Conservation (phyloP, 2,888 invertebrate genomes). For the Caenorhabditis japonica region DNA sequence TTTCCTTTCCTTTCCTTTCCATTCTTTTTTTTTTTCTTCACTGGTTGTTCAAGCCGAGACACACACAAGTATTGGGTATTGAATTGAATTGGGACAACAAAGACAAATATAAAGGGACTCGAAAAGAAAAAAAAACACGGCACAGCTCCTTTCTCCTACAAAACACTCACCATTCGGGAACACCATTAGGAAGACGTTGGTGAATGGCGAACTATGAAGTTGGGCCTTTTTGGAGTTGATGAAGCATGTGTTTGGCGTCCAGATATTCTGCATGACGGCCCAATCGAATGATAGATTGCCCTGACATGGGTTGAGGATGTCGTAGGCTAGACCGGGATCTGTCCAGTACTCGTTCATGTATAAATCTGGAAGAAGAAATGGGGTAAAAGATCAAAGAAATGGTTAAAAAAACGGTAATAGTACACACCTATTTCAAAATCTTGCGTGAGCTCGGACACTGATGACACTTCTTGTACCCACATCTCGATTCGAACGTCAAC, state of each 20-base stretch:
- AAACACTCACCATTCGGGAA: slow-evolving; percentile 74
- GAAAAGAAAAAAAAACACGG: not conserved
- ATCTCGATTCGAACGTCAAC: slow-evolving; percentile 75
- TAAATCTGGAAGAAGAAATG: slow-evolving; percentile 73
- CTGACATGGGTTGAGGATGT: slow-evolving; percentile 76
- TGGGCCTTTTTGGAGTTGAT: slow-evolving; percentile 76
- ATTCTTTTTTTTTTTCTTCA: slow-evolving; percentile 6
- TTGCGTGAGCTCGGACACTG: slow-evolving; percentile 76
- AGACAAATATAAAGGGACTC: not conserved
- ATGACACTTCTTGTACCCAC: slow-evolving; percentile 77
- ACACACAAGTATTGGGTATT: too few relatives aligned
- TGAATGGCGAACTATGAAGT: slow-evolving; percentile 76
- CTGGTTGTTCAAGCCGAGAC: too few relatives aligned
- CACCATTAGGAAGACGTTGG: slow-evolving; percentile 77
- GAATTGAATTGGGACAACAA: too few relatives aligned
- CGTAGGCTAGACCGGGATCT: slow-evolving; percentile 75
- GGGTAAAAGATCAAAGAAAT: not conserved
- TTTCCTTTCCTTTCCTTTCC: too few relatives aligned
- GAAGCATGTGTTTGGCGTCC: slow-evolving; percentile 76
- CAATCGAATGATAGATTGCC: slow-evolving; percentile 76
- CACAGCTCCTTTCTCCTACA: too few relatives aligned
- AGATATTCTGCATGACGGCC: slow-evolving; percentile 73
- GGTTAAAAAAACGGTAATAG: not conserved
- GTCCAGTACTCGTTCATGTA: slow-evolving; percentile 77
- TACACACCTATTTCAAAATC: slow-evolving; percentile 75